Evolutionary conservation across 2,113 vertebrate species (phyloP).

Genomic region (Chinchilla lanigera): DNA sequence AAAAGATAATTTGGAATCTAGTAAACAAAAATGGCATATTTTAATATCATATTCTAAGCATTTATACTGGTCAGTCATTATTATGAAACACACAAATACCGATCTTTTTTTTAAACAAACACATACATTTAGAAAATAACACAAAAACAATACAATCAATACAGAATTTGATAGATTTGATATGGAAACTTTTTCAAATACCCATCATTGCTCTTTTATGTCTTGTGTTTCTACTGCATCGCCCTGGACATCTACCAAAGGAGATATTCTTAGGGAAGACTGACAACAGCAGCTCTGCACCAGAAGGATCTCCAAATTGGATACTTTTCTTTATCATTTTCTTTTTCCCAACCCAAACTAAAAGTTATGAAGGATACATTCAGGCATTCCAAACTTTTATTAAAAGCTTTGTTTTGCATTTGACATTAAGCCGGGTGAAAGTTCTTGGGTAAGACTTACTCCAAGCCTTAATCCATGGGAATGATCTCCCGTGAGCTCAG

Average conservation of each 20-base stretch:
- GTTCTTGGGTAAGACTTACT: conserved; percentile 63
- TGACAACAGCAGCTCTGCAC: neutral
- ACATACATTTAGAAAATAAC: too few relatives aligned
- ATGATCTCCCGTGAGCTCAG: conserved; percentile 31
- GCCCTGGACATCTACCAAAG: neutral
- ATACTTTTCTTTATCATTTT: neutral
- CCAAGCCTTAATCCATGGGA: conserved; percentile 58
- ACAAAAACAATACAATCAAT: too few relatives aligned
- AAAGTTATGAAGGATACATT: conserved; percentile 32
- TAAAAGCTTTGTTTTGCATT: conserved; percentile 54
- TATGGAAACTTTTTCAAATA: neutral
- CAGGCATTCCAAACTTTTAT: conserved; percentile 28
- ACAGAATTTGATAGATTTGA: neutral
- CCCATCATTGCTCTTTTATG: neutral
- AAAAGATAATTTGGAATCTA: conserved; percentile 8
- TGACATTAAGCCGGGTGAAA: conserved; percentile 32
- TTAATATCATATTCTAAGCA: neutral
- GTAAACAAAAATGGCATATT: neutral
- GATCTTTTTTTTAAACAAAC: too few relatives aligned
- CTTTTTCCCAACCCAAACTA: neutral
- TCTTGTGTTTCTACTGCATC: neutral
- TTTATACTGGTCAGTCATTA: conserved; percentile 5
- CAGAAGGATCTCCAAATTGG: neutral
- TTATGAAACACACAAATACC: neutral
- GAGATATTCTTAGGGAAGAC: neutral